Percentiles rank a stretch among this genome's conserved stretches.
Conservation (phyloP, 2,113 vertebrate species). For the Lagenorhynchus albirostris region DNA sequence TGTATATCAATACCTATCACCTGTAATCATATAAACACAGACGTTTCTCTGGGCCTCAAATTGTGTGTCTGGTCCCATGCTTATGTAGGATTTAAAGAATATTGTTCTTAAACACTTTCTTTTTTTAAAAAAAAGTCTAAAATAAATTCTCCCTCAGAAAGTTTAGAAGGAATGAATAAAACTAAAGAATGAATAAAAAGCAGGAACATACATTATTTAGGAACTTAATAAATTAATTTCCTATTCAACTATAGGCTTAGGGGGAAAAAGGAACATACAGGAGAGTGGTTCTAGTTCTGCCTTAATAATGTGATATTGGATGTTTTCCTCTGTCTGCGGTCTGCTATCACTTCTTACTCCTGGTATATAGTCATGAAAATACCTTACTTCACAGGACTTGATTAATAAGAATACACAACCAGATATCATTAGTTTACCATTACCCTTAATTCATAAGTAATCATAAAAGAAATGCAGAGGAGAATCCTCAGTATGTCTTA, state of each 20-base stretch:
- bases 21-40: background rate
- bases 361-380: background rate
- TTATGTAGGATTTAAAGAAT: background rate
- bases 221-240: background rate
- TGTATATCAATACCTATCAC: background rate
- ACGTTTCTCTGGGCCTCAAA: background rate
- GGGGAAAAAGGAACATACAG: background rate
- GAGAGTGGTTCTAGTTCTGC: background rate
- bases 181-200: background rate
- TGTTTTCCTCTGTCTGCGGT: background rate
- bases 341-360: background rate
- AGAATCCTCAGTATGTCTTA: background rate
- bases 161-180: background rate
- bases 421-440: background rate
- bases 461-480: background rate
- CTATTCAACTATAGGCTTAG: background rate
- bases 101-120: background rate
- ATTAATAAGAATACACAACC: background rate
- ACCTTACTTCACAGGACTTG: background rate
- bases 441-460: background rate
- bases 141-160: background rate
- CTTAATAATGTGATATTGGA: background rate
- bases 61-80: background rate
- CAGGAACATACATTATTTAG: background rate
- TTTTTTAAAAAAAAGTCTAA: background rate